Evolutionary conservation across 2,797 vertebrate species (phyloP).

Genomic region (Australoheros facetus): DNA sequence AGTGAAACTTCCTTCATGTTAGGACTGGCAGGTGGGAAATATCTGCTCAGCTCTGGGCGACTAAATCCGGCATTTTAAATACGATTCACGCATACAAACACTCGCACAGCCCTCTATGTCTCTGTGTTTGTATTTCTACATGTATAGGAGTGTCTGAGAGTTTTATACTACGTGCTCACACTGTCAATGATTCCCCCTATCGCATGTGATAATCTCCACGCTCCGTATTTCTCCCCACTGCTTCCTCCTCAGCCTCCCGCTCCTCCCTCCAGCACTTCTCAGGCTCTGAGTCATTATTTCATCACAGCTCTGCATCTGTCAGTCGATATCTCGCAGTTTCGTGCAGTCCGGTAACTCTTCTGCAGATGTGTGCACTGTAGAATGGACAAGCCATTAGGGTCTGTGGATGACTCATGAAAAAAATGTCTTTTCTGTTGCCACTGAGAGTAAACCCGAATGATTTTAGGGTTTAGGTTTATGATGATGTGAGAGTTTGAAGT

Average conservation of each 20-base stretch:
- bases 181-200: slow-evolving; percentile 49
- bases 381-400: slow-evolving; percentile 12
- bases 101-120: not conserved
- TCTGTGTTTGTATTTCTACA: slow-evolving; percentile 36
- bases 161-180: slow-evolving; percentile 49
- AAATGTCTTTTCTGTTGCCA: not conserved
- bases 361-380: slow-evolving; percentile 11
- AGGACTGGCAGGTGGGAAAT: slow-evolving; percentile 24
- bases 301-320: slow-evolving; percentile 36
- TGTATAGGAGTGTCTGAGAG: slow-evolving; percentile 25
- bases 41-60: slow-evolving; percentile 17
- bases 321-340: slow-evolving; percentile 23
- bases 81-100: slow-evolving; percentile 31
- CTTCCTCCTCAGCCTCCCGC: slow-evolving; percentile 21
- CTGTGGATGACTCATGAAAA: not conserved
- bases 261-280: slow-evolving; percentile 22
- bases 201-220: slow-evolving; percentile 45
- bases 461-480: not conserved
- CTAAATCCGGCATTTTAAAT: slow-evolving; percentile 47
- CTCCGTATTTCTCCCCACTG: slow-evolving; percentile 19
- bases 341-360: slow-evolving; percentile 27
- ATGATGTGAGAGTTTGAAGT: not conserved
- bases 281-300: slow-evolving; percentile 47
- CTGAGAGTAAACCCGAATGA: not conserved
- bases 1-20: slow-evolving; percentile 21